Evolutionary conservation across 2,113 vertebrate species (phyloP).

Genomic region (Protomyctophum bolini): DNA sequence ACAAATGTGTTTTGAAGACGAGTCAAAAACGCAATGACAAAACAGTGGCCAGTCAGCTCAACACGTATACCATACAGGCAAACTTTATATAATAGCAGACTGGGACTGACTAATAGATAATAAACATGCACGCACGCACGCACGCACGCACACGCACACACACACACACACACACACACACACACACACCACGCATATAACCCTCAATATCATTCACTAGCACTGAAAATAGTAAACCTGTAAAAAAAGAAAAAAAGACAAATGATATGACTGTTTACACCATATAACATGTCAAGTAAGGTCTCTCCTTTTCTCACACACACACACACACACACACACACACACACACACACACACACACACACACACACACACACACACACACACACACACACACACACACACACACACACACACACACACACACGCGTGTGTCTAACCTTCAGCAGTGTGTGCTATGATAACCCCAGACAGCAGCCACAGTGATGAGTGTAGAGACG

Average conservation of each 20-base stretch:
- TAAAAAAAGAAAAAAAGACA: too few species aligned
- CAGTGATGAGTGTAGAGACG: constrained; percentile 15
- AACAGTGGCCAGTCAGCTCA: too few species aligned
- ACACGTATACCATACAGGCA: too few species aligned
- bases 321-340: constrained; percentile 4
- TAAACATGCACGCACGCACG: not conserved
- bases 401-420: not conserved
- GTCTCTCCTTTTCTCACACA: not conserved
- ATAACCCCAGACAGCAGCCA: not conserved
- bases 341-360: not conserved
- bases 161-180: constrained; percentile 1
- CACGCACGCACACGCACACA: not conserved
- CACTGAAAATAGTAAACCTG: too few species aligned
- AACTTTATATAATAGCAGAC: too few species aligned
- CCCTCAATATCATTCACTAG: too few species aligned
- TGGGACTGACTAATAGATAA: too few species aligned
- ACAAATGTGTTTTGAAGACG: too few species aligned
- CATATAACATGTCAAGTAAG: too few species aligned
- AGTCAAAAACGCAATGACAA: too few species aligned
- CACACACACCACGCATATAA: not conserved
- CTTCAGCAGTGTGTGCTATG: not conserved
- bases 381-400: not conserved
- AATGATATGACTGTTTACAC: too few species aligned
- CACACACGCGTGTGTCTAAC: too few species aligned
- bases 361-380: not conserved